A percentile compares a stretch with the other conserved stretches of the same genome.
These are phyloP conservation scores for Aphyosemion australe DNA, from an alignment of 2,113 vertebrate genomes.

Conservation along the genomic window DNA sequence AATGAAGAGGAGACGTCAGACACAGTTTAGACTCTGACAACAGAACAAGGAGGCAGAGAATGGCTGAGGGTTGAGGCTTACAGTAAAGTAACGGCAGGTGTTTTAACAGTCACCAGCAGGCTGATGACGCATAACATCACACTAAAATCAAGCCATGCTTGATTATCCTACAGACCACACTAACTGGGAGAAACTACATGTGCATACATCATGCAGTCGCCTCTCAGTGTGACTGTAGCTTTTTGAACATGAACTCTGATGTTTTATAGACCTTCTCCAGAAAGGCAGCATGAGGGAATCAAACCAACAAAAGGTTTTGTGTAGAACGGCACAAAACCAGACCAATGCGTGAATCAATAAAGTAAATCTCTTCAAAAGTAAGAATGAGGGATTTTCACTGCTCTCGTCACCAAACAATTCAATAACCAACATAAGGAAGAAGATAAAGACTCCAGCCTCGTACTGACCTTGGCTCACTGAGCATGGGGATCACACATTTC, in stretches of 20 bases:
- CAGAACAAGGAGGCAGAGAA: constrained; percentile 12
- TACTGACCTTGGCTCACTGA: constrained; percentile 85
- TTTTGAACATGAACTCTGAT: not conserved
- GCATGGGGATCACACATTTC: constrained; percentile 88
- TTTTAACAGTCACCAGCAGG: constrained; percentile 24
- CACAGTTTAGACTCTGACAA: constrained; percentile 21
- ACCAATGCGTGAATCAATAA: not conserved
- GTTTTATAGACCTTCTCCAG: not conserved
- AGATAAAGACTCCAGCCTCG: no score
- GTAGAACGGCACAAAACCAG: not conserved
- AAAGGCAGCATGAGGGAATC: not conserved
- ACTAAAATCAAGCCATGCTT: no score
- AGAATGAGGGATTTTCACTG: not conserved
- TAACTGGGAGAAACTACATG: not conserved
- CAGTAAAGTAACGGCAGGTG: not conserved
- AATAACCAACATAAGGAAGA: not conserved
- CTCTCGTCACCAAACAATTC: not conserved
- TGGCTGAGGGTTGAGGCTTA: constrained; percentile 4
- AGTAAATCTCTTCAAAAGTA: not conserved
- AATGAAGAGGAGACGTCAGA: constrained; percentile 51
- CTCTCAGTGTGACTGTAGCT: not conserved
- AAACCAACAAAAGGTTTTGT: not conserved
- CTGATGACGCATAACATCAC: constrained; percentile 20
- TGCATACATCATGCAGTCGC: not conserved
- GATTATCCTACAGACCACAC: not conserved